A percentile compares a stretch with the other conserved stretches of the same genome.
Conservation (phyloP, 64 coral and sea anemone species). For the Trachythela sp. region DNA sequence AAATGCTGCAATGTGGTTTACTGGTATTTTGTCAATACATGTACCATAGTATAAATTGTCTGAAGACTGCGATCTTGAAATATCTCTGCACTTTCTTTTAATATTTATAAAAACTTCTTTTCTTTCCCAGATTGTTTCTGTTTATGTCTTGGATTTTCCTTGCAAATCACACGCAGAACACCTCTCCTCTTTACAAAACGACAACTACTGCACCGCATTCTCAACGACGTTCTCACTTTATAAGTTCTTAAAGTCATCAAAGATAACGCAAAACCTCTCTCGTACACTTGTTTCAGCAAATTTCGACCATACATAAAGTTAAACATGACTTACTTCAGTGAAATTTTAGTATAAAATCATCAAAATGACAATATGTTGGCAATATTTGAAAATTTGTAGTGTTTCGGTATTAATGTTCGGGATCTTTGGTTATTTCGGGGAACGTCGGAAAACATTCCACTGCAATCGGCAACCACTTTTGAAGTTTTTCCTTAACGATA, state of each 20-base stretch:
- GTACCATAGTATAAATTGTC: no score
- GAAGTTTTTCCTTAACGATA: no score
- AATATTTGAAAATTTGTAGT: no score
- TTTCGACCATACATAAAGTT: conserved; percentile 50
- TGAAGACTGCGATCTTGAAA: no score
- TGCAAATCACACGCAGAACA: conserved; percentile 79
- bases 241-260: conserved; percentile 70
- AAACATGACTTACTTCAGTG: not conserved
- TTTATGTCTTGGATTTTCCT: conserved; percentile 88
- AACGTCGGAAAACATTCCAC: no score
- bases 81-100: no score
- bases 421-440: no score
- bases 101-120: conserved; percentile 14
- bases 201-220: conserved; percentile 72
- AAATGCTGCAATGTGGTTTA: no score
- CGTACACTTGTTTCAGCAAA: conserved; percentile 45
- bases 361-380: no score
- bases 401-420: no score
- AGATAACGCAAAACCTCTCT: conserved; percentile 50
- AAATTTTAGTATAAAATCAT: not conserved
- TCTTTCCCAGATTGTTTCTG: conserved; percentile 63
- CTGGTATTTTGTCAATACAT: no score
- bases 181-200: conserved; percentile 97
- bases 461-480: no score
- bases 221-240: conserved; percentile 81